Conservation (phyloP, 2,797 vertebrate species). For the Remorina albescens region DNA sequence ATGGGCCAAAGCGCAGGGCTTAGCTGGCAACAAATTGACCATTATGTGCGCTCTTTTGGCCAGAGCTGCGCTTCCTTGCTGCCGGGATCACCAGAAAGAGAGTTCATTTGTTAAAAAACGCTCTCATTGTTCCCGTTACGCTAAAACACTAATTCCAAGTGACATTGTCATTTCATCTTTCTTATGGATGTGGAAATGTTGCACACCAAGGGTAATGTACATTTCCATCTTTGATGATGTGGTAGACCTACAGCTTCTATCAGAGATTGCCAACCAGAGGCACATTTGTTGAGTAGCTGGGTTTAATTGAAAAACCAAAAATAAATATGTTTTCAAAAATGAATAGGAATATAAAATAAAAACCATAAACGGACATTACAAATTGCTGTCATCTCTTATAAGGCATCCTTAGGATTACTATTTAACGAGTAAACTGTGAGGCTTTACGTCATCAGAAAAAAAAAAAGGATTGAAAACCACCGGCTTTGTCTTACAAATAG, state of each 20-base stretch:
- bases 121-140: not conserved
- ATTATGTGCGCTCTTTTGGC: slow-evolving; percentile 39
- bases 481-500: not conserved
- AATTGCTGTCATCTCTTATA: not conserved
- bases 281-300: not conserved
- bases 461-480: not conserved
- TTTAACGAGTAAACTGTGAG: not conserved
- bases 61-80: slow-evolving; percentile 8
- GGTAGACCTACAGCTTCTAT: not conserved
- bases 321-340: not conserved
- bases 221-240: not conserved
- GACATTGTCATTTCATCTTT: not conserved
- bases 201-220: not conserved
- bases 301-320: not conserved
- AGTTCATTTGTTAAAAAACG: not conserved
- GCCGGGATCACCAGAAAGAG: not conserved
- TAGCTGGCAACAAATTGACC: slow-evolving; percentile 46
- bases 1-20: slow-evolving; percentile 29
- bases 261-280: not conserved
- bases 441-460: not conserved
- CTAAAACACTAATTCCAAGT: not conserved
- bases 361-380: not conserved
- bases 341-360: too few relatives aligned
- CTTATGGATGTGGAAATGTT: not conserved
- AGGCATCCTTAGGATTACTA: not conserved